These are phyloP conservation scores for Scaptomyza reducta DNA, from an alignment of 2,888 invertebrate species.

Conservation along the genomic window DNA sequence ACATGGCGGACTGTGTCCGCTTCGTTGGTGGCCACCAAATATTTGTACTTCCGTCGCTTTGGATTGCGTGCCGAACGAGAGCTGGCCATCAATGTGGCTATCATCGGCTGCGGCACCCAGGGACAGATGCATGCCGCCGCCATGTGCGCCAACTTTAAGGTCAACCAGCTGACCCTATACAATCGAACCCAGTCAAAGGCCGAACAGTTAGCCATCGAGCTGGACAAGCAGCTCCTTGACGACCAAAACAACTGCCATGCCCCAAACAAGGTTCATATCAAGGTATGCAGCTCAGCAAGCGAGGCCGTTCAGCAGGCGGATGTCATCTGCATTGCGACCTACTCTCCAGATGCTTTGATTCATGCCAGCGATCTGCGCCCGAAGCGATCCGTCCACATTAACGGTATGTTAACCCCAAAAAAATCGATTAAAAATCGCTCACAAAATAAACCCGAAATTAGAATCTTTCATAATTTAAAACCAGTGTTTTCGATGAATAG, in stretches of 20 bases:
- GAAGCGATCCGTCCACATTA: conserved; percentile 86
- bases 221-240: conserved; percentile 48
- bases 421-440: too few species aligned
- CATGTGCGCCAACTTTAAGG: conserved; percentile 85
- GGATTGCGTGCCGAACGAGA: conserved; percentile 39
- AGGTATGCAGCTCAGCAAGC: conserved; percentile 66
- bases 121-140: conserved; percentile 85
- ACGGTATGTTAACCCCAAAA: conserved; percentile 84
- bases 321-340: conserved; percentile 87
- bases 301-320: conserved; percentile 86
- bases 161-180: conserved; percentile 86
- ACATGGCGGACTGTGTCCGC: conserved; percentile 87
- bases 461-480: too few species aligned
- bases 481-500: too few species aligned
- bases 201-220: conserved; percentile 75
- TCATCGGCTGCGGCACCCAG: conserved; percentile 86
- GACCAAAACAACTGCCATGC: background rate
- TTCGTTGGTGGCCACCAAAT: conserved; percentile 86
- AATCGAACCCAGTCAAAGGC: conserved; percentile 85
- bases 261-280: conserved; percentile 6
- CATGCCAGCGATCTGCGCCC: conserved; percentile 85
- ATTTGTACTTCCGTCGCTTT: conserved; percentile 83
- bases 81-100: conserved; percentile 73
- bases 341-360: conserved; percentile 85
- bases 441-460: too few species aligned